phyloP scores from a whole-genome alignment of 2,113 vertebrate species.

The Acrocephalus kingi region DNA sequence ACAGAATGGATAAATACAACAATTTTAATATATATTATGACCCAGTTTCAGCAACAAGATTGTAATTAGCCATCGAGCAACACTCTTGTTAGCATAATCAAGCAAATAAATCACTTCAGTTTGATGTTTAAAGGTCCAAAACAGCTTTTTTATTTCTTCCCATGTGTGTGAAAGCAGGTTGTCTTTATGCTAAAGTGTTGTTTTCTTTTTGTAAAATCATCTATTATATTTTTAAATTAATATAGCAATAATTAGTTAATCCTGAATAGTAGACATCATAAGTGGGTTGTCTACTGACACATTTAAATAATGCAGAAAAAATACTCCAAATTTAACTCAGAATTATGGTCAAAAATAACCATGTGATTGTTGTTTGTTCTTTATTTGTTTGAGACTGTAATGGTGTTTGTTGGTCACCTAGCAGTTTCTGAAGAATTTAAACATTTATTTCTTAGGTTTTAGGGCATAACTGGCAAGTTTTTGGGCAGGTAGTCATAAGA shows the following conservation, averaged over 20 bases:
- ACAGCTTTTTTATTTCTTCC: not conserved
- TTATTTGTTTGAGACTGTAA: not conserved
- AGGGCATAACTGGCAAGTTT: not conserved
- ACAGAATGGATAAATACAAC: constrained; percentile 53
- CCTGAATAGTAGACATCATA: not conserved
- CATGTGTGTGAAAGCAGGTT: not conserved
- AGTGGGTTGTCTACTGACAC: not conserved
- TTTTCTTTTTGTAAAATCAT: not conserved
- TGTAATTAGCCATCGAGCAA: constrained; percentile 49
- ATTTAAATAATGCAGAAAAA: not conserved
- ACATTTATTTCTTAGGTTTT: not conserved
- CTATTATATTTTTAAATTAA: not conserved
- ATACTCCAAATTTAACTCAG: not conserved
- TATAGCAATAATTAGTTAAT: not conserved
- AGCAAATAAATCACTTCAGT: constrained; percentile 28
- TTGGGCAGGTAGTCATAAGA: not conserved
- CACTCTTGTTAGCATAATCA: constrained; percentile 44
- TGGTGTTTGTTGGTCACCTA: not conserved
- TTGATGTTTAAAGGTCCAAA: constrained; percentile 7
- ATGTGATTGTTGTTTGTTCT: not conserved
- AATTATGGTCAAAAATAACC: not conserved
- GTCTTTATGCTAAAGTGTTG: not conserved
- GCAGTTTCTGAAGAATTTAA: not conserved
- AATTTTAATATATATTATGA: constrained; percentile 35
- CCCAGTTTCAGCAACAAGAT: constrained; percentile 42